Conservation (phyloP, 2,797 vertebrate species). For the Uromys caudimaculatus region DNA sequence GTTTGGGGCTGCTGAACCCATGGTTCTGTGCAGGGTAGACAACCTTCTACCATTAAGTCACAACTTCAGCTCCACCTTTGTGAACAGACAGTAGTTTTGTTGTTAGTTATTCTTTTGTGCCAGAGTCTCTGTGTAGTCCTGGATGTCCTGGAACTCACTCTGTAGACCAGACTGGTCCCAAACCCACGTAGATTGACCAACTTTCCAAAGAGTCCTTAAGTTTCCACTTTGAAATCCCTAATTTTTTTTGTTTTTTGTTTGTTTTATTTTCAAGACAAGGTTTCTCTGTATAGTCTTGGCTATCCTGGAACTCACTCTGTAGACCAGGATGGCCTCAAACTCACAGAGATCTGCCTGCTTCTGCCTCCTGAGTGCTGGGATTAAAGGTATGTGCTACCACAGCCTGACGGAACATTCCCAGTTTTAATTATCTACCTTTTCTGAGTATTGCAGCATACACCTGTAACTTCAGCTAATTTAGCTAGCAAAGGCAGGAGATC, state of each 20-base stretch:
- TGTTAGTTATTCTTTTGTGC: neutral
- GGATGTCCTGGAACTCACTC: neutral
- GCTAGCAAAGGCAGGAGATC: neutral
- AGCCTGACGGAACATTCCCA: neutral
- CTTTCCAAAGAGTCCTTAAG: neutral
- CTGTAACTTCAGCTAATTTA: neutral
- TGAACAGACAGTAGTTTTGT: neutral
- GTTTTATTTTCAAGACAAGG: neutral
- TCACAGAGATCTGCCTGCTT: neutral
- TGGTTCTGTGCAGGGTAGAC: neutral
- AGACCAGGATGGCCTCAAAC: neutral
- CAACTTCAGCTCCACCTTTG: neutral
- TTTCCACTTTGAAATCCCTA: neutral
- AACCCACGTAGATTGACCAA: neutral
- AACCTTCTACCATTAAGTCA: neutral
- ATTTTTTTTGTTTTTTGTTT: neutral
- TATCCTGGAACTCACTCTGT: neutral
- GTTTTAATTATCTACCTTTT: neutral
- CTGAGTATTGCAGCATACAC: neutral
- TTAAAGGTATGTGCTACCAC: neutral
- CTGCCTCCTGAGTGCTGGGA: neutral
- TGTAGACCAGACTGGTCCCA: neutral
- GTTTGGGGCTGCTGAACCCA: neutral
- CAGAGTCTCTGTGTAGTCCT: neutral
- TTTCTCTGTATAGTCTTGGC: neutral